Evolutionary conservation across 2,113 vertebrate genomes (phyloP).

Genomic region (Pheucticus melanocephalus): DNA sequence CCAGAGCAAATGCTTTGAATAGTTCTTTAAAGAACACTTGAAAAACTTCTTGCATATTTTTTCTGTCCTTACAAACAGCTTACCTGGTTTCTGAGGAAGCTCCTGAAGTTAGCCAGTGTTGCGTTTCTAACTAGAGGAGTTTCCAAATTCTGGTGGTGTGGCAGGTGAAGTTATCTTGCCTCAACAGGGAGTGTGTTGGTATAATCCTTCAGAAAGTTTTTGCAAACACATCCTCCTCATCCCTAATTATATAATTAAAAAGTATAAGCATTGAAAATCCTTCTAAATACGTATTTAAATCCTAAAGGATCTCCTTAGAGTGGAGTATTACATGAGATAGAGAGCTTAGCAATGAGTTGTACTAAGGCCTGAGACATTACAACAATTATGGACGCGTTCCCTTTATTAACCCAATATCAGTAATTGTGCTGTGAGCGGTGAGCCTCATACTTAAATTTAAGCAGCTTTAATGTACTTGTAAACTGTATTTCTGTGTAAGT

Average conservation of each 20-base stretch:
- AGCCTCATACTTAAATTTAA: not conserved
- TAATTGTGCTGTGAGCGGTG: not conserved
- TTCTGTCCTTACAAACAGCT: not conserved
- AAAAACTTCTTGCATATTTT: not conserved
- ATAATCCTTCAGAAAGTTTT: conserved; percentile 21
- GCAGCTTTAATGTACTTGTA: not conserved
- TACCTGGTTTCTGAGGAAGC: not conserved
- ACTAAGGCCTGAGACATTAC: not conserved
- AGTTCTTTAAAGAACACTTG: not conserved
- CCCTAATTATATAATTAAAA: conserved; percentile 19
- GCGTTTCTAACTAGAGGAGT: not conserved
- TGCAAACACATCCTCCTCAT: not conserved
- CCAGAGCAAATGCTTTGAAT: not conserved
- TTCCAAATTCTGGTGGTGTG: not conserved
- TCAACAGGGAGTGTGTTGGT: not conserved
- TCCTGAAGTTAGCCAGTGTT: not conserved
- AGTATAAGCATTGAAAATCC: not conserved
- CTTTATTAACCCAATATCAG: not conserved
- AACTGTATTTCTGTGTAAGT: not conserved
- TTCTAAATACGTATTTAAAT: not conserved
- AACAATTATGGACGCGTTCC: not conserved
- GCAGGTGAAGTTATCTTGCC: not conserved
- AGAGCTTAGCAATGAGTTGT: not conserved
- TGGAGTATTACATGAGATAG: not conserved
- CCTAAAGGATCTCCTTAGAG: not conserved